Base-by-base conservation (phyloP, 2,113 vertebrate species). In the Mirounga angustirostris region DNA sequence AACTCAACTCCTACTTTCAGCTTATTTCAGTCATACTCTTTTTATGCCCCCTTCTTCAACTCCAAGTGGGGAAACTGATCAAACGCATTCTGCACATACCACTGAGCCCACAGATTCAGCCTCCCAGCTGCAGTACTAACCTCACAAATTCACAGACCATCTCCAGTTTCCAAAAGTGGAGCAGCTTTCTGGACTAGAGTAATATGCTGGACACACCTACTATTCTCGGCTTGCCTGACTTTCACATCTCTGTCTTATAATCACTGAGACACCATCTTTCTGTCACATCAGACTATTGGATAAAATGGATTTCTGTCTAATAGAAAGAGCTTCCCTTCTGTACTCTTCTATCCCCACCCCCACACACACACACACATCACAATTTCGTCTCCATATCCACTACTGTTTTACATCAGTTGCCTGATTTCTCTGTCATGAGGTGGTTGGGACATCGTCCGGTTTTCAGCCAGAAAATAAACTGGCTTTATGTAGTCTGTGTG, bases 61-160 rank as follows among this genome's bases (percentile, higher is more conserved):
- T 91, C 97, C 97, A 93, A 98, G 71, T 54, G 22, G 98, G 97
- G 98, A 99, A 98, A 98, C 98, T 98, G 99, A 99, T 99, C 98
- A 99, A 99, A 99, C 97, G 65, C 98, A 99, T 99, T 99, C 98
- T 98, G 97, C 97, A 99, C 98, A 99, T 99, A 98, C 98, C 98
- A 97, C 80, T 21, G 87, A 98, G 94, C 98, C 99, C 98, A 98
- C 98, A 99, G 98, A 91, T 63, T 98, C 98, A 98, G 96, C 96
- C 95, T 97, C 98, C 98, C 99, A 99, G 98, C 98, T 98, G 98
- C 98, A 97, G 73, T 54, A 59, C 96, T 98, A 99, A 98, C 98
- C 98, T 99, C 98, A 98, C 98, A 98, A 98, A 98, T 96, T 98
- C 98, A 96, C 94, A 98, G 94, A 97, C 96, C 97, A 98, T 98